phyloP scores from a whole-genome alignment of 37 sponge, comb jelly and placozoan species.

The Ianthella basta region DNA sequence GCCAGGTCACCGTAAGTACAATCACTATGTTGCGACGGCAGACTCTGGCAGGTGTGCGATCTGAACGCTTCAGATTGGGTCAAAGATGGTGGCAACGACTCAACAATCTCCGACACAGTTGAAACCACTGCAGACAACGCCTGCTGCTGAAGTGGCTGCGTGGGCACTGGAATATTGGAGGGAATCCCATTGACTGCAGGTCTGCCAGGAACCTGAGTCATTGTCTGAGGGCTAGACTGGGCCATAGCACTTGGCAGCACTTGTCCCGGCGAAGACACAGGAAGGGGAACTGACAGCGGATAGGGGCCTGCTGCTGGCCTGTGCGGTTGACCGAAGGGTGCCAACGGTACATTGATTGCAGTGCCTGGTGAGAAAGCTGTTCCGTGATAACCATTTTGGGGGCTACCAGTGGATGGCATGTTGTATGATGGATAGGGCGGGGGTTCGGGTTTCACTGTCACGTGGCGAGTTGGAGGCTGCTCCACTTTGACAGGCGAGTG shows the following conservation, averaged over 20 bases:
- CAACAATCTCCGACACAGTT: background rate
- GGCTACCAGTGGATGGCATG: no score
- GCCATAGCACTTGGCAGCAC: background rate
- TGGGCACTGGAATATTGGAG: background rate
- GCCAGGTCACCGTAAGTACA: no score
- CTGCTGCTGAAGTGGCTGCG: background rate
- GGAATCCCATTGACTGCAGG: background rate
- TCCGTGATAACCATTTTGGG: no score
- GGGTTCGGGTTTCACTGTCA: background rate
- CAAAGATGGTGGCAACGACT: background rate
- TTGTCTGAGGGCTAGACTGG: background rate
- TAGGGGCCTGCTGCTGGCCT: no score
- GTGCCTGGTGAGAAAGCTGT: no score
- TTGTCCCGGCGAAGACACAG: no score
- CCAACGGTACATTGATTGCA: no score
- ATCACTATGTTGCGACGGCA: no score
- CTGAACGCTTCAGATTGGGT: constrained; percentile 5
- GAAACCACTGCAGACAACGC: no score
- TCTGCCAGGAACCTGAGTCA: background rate
- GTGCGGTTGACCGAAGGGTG: background rate
- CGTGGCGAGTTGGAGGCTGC: background rate
- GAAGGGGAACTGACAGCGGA: no score
- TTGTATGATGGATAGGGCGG: background rate
- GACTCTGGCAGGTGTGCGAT: background rate
- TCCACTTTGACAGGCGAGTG: constrained; percentile 2